Percentiles rank a stretch among this genome's conserved stretches.
Conservation (phyloP, 1,140 invertebrate genomes). For the Coboldia fuscipes region DNA sequence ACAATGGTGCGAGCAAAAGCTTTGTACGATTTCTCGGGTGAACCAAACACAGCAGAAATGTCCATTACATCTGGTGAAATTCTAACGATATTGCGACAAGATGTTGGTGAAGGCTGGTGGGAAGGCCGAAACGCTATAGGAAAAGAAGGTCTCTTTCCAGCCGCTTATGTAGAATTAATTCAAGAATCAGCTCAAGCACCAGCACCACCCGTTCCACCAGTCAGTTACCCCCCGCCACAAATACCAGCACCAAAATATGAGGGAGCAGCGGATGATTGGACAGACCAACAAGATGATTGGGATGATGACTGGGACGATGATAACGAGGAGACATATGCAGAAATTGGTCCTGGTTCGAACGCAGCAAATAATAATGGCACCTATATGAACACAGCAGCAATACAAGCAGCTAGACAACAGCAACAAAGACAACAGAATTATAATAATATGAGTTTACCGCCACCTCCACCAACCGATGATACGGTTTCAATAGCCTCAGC, state of each 20-base stretch:
- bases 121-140: constrained; percentile 65
- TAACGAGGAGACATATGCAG: constrained; percentile 38
- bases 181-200: constrained; percentile 19
- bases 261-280: constrained; percentile 29
- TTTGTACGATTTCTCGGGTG: constrained; percentile 81
- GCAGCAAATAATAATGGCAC: constrained; percentile 9
- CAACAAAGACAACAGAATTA: constrained; percentile 17
- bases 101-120: constrained; percentile 93
- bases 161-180: constrained; percentile 53
- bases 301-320: constrained; percentile 72
- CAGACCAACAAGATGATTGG: constrained; percentile 52
- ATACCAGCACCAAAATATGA: too few species aligned
- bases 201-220: constrained; percentile 7
- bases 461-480: constrained; percentile 14
- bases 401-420: too few species aligned
- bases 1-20: constrained; percentile 54
- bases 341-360: constrained; percentile 30
- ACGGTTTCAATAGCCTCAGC: constrained; percentile 10
- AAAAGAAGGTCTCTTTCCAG: constrained; percentile 78
- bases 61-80: constrained; percentile 64
- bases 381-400: too few species aligned
- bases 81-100: constrained; percentile 62
- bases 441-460: constrained; percentile 15
- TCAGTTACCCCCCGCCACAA: not conserved
- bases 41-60: constrained; percentile 75